A percentile compares a stretch with the other conserved stretches of the same genome.
These are phyloP conservation scores for Ochlodes sylvanus DNA, from an alignment of 2,888 invertebrate genomes.

Conservation along the genomic window DNA sequence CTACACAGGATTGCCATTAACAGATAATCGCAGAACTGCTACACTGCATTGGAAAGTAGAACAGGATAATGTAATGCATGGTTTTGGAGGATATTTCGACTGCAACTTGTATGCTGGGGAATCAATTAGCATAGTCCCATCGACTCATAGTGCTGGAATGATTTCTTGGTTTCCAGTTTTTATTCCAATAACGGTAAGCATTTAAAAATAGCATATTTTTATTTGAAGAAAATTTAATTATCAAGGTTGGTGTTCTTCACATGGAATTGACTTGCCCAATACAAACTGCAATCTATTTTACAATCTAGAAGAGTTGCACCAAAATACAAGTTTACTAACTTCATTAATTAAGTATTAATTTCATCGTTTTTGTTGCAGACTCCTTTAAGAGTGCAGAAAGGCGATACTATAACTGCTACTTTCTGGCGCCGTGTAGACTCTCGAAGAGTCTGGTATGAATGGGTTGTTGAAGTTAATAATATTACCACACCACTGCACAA, in stretches of 20 bases:
- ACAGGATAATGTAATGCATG: conserved; percentile 94
- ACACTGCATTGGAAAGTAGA: conserved; percentile 88
- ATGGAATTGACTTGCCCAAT: too few species aligned
- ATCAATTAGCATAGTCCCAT: conserved; percentile 94
- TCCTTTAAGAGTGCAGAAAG: conserved; percentile 89
- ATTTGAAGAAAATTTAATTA: too few species aligned
- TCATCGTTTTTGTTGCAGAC: conserved; percentile 77
- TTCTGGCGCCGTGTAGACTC: conserved; percentile 94
- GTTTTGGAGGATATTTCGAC: conserved; percentile 98
- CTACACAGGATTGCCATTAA: conserved; percentile 88
- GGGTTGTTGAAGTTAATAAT: conserved; percentile 86
- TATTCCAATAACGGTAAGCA: conserved; percentile 91
- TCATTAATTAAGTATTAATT: too few species aligned
- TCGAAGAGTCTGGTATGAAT: conserved; percentile 98
- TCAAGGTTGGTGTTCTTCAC: too few species aligned
- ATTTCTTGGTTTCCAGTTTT: conserved; percentile 99
- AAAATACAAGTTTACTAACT: too few species aligned
- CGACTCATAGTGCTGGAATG: conserved; percentile 95
- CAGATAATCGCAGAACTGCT: conserved; percentile 90
- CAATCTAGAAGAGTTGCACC: too few species aligned
- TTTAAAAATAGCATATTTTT: neutral
- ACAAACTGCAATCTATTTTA: too few species aligned
- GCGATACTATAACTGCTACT: conserved; percentile 89
- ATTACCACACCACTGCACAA: conserved; percentile 69
- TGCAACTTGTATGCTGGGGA: conserved; percentile 93